Evolutionary conservation across 2,113 vertebrate genomes (phyloP).

Genomic region (Ahaetulla prasina): DNA sequence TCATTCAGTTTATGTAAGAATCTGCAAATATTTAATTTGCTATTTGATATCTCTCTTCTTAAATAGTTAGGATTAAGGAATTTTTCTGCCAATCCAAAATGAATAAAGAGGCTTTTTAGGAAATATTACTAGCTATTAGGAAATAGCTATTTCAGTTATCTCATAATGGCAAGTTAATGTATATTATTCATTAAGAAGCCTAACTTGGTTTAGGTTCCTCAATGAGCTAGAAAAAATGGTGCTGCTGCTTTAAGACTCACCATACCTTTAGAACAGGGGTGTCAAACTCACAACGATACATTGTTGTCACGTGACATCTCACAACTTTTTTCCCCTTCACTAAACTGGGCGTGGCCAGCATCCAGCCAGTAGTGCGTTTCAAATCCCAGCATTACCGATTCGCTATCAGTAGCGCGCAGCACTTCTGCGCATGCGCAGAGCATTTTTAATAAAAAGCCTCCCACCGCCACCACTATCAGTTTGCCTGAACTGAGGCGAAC

Average conservation of each 20-base stretch:
- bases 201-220: not conserved
- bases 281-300: accelerated
- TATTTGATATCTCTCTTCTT: not conserved
- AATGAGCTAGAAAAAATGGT: not conserved
- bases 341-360: too few species aligned
- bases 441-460: too few species aligned
- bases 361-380: too few species aligned
- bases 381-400: too few species aligned
- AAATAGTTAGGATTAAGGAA: not conserved
- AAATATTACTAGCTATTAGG: too few species aligned
- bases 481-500: too few species aligned
- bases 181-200: not conserved
- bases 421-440: too few species aligned
- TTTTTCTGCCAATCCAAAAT: not conserved
- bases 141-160: not conserved
- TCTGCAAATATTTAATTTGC: not conserved
- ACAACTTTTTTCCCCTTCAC: too few species aligned
- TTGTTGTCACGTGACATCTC: too few species aligned
- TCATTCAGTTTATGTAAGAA: not conserved
- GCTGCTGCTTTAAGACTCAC: not conserved
- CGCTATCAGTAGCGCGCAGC: too few species aligned
- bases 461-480: too few species aligned
- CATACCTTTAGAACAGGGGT: not conserved
- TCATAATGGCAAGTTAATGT: not conserved
- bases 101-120: not conserved